These are phyloP conservation scores for Campaea margaritaria DNA, from an alignment of 2,888 invertebrate species.

Conservation along the genomic window DNA sequence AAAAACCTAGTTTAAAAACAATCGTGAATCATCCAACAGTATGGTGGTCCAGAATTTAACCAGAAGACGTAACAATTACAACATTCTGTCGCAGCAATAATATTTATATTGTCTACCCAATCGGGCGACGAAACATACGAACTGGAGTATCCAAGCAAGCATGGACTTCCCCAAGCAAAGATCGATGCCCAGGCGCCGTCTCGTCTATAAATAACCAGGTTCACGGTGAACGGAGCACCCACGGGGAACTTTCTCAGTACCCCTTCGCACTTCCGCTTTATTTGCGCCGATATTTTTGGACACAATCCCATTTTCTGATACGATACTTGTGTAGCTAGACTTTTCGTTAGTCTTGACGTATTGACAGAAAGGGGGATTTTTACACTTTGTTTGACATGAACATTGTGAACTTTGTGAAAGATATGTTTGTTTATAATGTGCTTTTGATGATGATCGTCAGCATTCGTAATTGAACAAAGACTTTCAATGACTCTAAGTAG, in stretches of 20 bases:
- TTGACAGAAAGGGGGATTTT: not conserved
- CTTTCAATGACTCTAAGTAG: no score
- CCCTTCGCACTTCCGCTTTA: conserved; percentile 41
- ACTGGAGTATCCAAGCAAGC: conserved; percentile 10
- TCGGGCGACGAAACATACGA: not conserved
- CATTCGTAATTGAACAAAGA: no score
- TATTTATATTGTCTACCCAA: no score
- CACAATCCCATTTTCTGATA: conserved; percentile 18
- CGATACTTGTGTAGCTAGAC: not conserved
- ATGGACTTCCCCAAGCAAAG: conserved; percentile 41
- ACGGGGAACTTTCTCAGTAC: conserved; percentile 46
- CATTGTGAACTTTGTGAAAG: no score
- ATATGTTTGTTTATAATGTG: no score
- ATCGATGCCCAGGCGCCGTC: conserved; percentile 52
- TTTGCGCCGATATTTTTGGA: conserved; percentile 17
- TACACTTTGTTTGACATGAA: no score
- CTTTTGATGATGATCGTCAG: no score
- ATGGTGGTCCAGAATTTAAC: no score
- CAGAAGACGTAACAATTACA: no score
- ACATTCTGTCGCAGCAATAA: no score
- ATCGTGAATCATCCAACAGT: no score
- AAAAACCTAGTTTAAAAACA: no score
- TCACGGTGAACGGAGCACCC: conserved; percentile 42
- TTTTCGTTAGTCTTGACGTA: not conserved
- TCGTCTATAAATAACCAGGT: conserved; percentile 58